Evolutionary conservation across 2,113 vertebrate genomes (phyloP), one percentile per base, ranked within the genome.

Genomic region (Tachysurus fulvidraco): DNA sequence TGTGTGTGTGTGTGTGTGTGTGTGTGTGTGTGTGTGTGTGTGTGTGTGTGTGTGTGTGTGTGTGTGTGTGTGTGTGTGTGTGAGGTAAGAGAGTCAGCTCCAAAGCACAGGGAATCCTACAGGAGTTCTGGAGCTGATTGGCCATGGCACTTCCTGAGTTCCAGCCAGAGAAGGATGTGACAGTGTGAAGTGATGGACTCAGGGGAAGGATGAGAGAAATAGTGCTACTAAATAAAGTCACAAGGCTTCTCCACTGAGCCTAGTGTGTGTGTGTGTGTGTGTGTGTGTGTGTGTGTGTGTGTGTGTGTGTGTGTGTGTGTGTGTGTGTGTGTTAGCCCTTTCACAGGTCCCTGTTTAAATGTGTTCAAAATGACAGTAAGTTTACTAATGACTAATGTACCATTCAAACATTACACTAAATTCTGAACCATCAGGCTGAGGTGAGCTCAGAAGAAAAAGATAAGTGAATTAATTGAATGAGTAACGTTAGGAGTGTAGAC

Each of bases 151-250:
- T 81, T 90, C 69, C 81, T 88, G 84, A 90, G 86, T 88, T 67
- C 84, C 67, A 67, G 84, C 55, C 86, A 67, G 74, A 88, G 81
- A 88, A 88, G 87, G 85, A 90, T 90, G 89, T 90, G 89, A 90
- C 89, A 84, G 84, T 84, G 84, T 86, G 87, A 90, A 88, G 84
- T 85, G 86, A 86, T n/a, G 81, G 83, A 81, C 89, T 89, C 89
- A 80, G 64, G 89, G 86, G 89, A 89, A 36, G 81, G 21, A 79
- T 88, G 81, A 88, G 80, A 52, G 86, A 88, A 84, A 88, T 54
- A 76, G 81, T 60, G 81, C 36, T 84, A 86, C 89, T 88, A 84
- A 90, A 90, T 86, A 88, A 86, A 86, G 84, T 81, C 84, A 85
- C 79, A 84, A 85, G 60, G 44, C 84, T 77, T 65, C 85, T 79